Conservation (phyloP, 2,797 vertebrate species). For the Ibycter americanus region DNA sequence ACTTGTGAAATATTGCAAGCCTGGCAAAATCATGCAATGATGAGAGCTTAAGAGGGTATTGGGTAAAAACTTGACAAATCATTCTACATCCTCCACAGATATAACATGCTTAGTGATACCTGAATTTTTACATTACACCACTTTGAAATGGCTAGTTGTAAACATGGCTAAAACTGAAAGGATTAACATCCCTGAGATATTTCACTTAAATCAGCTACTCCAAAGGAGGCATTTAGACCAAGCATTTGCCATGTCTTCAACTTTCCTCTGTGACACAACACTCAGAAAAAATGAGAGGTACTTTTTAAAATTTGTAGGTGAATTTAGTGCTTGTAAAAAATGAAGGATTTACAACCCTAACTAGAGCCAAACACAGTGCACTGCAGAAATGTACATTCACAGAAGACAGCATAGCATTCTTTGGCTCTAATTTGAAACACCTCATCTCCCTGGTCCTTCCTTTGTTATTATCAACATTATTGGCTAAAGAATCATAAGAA, state of each 20-base stretch:
- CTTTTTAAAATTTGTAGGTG: background rate
- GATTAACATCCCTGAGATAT: slow-evolving; percentile 63
- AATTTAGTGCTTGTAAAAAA: background rate
- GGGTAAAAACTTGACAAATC: background rate
- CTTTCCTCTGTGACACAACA: background rate
- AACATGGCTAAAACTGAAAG: slow-evolving; percentile 52
- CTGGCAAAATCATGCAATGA: background rate
- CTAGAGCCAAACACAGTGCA: background rate
- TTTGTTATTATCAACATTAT: background rate
- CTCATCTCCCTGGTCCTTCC: background rate
- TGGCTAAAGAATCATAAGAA: background rate
- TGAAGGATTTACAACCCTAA: background rate
- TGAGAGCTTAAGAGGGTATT: background rate
- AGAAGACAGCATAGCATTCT: background rate
- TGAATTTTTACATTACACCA: slow-evolving; percentile 5
- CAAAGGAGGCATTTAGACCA: background rate
- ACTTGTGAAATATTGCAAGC: slow-evolving; percentile 1
- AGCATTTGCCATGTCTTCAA: slow-evolving; percentile 25
- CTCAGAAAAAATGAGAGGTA: background rate
- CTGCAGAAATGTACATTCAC: background rate
- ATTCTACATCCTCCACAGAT: background rate
- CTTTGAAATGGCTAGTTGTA: slow-evolving; percentile 28
- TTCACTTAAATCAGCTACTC: slow-evolving; percentile 28
- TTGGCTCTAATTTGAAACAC: background rate
- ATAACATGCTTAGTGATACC: background rate